A percentile compares a stretch with the other conserved stretches of the same genome.
These are phyloP conservation scores for Stenolophus ochropezus DNA, from an alignment of 2,888 invertebrate genomes.

Conservation along the genomic window DNA sequence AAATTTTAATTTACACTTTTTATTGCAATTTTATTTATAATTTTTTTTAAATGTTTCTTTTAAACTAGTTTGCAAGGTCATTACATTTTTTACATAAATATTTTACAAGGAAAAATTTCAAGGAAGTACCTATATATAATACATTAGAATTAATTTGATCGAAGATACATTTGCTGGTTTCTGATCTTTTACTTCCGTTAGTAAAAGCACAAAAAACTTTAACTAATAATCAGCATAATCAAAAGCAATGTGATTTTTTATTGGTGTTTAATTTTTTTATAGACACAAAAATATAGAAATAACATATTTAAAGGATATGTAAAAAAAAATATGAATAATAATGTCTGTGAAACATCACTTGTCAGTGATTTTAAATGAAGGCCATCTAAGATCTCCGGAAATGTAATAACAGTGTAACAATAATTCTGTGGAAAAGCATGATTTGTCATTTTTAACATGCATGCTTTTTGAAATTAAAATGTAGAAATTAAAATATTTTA, in stretches of 20 bases:
- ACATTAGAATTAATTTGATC: neutral
- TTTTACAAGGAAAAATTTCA: neutral
- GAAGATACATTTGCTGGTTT: neutral
- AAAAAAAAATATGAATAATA: no score
- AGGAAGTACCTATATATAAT: no score
- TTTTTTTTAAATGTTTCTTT: no score
- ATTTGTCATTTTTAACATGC: constrained; percentile 3
- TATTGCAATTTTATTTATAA: neutral
- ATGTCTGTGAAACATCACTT: constrained; percentile 1
- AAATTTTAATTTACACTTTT: neutral
- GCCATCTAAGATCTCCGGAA: constrained; percentile 31
- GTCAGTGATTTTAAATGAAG: neutral
- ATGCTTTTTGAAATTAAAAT: neutral
- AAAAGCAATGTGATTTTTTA: no score
- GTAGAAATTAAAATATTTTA: neutral
- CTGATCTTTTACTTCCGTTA: no score
- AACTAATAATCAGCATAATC: no score
- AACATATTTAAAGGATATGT: neutral
- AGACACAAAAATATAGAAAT: no score
- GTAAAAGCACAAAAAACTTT: no score
- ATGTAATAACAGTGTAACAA: constrained; percentile 16
- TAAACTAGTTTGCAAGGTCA: neutral
- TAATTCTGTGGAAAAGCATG: neutral
- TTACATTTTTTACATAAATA: neutral
- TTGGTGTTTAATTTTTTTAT: no score